Conservation (phyloP, 2,888 invertebrate genomes). For the Protophormia terraenovae region DNA sequence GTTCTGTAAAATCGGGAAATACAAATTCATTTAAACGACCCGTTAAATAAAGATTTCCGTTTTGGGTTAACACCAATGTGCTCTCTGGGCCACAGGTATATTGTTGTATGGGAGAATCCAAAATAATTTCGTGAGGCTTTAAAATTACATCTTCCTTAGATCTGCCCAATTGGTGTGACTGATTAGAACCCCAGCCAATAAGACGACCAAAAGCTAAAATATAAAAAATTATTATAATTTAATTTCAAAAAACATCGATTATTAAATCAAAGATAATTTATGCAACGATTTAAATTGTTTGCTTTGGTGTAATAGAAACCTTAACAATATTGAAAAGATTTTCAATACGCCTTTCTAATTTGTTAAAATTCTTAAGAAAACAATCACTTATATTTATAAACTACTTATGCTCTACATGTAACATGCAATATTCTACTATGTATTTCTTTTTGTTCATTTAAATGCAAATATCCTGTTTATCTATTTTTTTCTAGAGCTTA, state of each 20-base stretch:
- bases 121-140: conserved; percentile 76
- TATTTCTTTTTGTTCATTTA: background rate
- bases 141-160: conserved; percentile 4
- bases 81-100: conserved; percentile 79
- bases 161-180: conserved; percentile 75
- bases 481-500: background rate
- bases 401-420: background rate
- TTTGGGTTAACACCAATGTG: conserved; percentile 79
- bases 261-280: too few species aligned
- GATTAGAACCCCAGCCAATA: conserved; percentile 79
- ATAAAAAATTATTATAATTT: background rate
- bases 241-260: background rate
- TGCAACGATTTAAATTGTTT: too few species aligned
- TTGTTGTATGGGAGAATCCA: conserved; percentile 76
- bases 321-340: background rate
- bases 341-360: background rate
- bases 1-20: conserved; percentile 78
- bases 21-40: conserved; percentile 79
- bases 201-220: conserved; percentile 77
- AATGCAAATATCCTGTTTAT: background rate
- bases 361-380: background rate
- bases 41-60: conserved; percentile 76
- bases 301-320: too few species aligned
- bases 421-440: background rate
- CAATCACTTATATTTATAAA: background rate